Evolutionary conservation across 2,888 invertebrate genomes (phyloP).

Genomic region (Coelopa pilipes): DNA sequence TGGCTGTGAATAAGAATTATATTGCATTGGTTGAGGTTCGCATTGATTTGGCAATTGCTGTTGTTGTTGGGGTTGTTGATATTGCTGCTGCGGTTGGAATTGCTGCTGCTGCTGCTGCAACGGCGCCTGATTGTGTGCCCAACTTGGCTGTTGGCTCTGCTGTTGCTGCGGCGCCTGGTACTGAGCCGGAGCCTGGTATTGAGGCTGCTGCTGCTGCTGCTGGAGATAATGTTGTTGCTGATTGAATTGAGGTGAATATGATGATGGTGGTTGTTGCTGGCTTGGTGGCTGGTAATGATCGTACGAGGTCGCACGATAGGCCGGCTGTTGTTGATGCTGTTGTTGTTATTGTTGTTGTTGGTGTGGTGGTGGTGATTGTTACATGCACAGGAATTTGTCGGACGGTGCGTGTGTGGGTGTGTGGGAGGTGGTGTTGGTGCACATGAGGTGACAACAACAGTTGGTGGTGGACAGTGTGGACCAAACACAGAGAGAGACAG

Average conservation of each 20-base stretch:
- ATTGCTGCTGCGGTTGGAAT: conserved; percentile 33
- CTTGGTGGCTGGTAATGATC: conserved; percentile 49
- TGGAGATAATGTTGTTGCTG: conserved; percentile 44
- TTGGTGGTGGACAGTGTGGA: conserved; percentile 1
- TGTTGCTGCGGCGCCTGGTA: conserved; percentile 26
- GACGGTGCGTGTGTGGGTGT: background rate
- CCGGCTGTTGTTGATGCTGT: conserved; percentile 28
- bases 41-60: conserved; percentile 51
- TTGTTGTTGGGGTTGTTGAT: conserved; percentile 48
- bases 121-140: conserved; percentile 48
- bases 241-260: conserved; percentile 41
- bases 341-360: conserved; percentile 35
- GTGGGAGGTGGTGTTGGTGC: conserved; percentile 2
- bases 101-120: conserved; percentile 41
- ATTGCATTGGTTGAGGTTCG: conserved; percentile 60
- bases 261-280: conserved; percentile 38
- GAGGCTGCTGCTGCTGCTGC: conserved; percentile 44
- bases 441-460: background rate
- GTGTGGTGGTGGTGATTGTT: conserved; percentile 17
- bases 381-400: too few species aligned
- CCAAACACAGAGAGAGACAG: background rate
- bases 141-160: conserved; percentile 45
- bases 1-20: conserved; percentile 67
- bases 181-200: conserved; percentile 44
- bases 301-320: conserved; percentile 53